A percentile compares a stretch with the other conserved stretches of the same genome.
phyloP scores from a whole-genome alignment of 2,888 invertebrate genomes.

The Cartodere bifasciata region DNA sequence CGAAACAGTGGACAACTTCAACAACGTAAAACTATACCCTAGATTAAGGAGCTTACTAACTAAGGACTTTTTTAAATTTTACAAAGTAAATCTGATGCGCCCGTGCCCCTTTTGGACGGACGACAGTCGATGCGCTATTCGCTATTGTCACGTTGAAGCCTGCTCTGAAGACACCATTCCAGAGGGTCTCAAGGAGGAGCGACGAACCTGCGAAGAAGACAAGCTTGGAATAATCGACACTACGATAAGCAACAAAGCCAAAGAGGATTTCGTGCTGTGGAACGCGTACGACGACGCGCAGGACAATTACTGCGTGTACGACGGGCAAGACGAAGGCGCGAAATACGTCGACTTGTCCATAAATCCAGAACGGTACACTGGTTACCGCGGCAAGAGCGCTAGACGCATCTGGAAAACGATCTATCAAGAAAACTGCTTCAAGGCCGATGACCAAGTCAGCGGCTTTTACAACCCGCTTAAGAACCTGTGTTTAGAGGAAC shows the following conservation, averaged over 20 bases:
- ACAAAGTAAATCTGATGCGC: conserved; percentile 51
- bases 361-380: conserved; percentile 98
- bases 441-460: no score
- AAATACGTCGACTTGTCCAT: conserved; percentile 90
- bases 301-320: conserved; percentile 86
- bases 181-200: conserved; percentile 54
- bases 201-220: no score
- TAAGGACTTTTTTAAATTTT: conserved; percentile 91
- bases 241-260: conserved; percentile 77
- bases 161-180: conserved; percentile 79
- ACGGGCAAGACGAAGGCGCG: conserved; percentile 67
- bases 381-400: conserved; percentile 88
- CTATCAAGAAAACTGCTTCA: conserved; percentile 96
- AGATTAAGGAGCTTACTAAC: conserved; percentile 75
- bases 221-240: conserved; percentile 60
- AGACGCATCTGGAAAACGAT: conserved; percentile 94
- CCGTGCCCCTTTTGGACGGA: conserved; percentile 94
- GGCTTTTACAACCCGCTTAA: conserved; percentile 35
- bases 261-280: conserved; percentile 85
- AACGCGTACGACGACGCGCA: conserved; percentile 83
- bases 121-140: conserved; percentile 82
- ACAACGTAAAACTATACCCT: conserved; percentile 88
- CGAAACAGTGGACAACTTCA: conserved; percentile 88
- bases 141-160: conserved; percentile 81
- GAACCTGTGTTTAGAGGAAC: conserved; percentile 90